These are phyloP conservation scores for Orius insidiosus DNA, from an alignment of 1,140 invertebrate genomes.

Conservation along the genomic window DNA sequence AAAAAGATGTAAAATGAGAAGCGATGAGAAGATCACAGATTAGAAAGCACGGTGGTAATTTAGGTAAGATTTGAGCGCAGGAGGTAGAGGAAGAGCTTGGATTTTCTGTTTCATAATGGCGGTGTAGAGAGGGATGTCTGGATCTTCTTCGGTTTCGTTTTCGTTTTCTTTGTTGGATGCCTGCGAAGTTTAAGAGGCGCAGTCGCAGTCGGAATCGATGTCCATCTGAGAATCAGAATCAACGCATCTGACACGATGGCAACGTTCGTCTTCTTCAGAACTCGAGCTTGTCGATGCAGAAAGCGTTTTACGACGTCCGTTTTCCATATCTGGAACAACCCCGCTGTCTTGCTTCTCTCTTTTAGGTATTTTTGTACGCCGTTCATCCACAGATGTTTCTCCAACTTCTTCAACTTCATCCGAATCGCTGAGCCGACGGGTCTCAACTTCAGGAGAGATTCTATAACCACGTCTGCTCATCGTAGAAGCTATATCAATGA, in stretches of 20 bases:
- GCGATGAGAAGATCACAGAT: background rate
- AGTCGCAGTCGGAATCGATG: slow-evolving; percentile 6
- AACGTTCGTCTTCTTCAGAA: background rate
- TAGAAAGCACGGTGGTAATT: slow-evolving; percentile 32
- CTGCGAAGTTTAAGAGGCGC: background rate
- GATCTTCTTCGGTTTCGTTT: slow-evolving; percentile 19
- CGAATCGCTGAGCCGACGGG: no score
- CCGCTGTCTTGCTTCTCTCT: slow-evolving; percentile 40
- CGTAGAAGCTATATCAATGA: slow-evolving; percentile 1
- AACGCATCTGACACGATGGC: background rate
- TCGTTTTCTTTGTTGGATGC: slow-evolving; percentile 5
- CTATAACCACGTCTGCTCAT: background rate
- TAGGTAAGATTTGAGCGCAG: slow-evolving; percentile 33
- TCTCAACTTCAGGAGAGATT: background rate
- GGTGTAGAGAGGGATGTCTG: slow-evolving; percentile 18
- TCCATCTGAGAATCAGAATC: slow-evolving; percentile 4
- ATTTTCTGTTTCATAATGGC: slow-evolving; percentile 32
- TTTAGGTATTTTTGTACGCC: slow-evolving; percentile 24
- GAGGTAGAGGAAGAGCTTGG: slow-evolving; percentile 32
- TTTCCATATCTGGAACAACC: slow-evolving; percentile 30
- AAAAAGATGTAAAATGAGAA: slow-evolving; percentile 1
- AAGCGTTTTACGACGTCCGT: slow-evolving; percentile 16
- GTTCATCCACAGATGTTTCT: background rate
- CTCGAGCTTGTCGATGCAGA: slow-evolving; percentile 3
- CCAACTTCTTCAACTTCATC: slow-evolving; percentile 10